Conservation (phyloP, 2,888 invertebrate genomes). For the Zeuzera pyrina region DNA sequence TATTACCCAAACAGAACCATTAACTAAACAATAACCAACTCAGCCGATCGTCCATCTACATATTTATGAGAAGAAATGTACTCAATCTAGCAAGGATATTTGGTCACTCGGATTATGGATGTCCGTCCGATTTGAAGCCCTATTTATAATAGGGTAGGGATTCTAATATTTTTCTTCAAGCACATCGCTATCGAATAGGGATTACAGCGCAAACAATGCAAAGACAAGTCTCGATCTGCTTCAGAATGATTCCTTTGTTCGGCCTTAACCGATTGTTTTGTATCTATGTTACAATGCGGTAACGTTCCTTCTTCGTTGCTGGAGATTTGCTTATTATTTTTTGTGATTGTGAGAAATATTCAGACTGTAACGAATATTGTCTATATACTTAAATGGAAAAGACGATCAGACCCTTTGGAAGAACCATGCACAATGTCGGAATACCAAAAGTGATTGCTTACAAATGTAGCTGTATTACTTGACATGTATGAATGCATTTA, state of each 20-base stretch:
- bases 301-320: no score
- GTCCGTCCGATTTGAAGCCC: background rate
- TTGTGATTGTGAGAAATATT: no score
- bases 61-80: constrained; percentile 30
- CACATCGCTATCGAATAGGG: constrained; percentile 12
- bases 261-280: constrained; percentile 25
- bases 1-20: constrained; percentile 36
- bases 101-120: background rate
- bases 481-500: no score
- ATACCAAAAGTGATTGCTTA: no score
- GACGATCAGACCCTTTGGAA: no score
- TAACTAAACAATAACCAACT: constrained; percentile 34
- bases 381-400: no score
- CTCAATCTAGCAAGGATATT: constrained; percentile 3
- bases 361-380: no score
- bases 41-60: constrained; percentile 25
- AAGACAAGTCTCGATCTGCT: constrained; percentile 14
- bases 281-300: no score
- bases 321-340: no score
- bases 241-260: constrained; percentile 22
- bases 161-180: constrained; percentile 10
- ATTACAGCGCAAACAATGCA: constrained; percentile 5
- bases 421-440: no score
- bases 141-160: background rate
- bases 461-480: no score